phyloP scores from a whole-genome alignment of 1,140 invertebrate species.

The Dinothrombium tinctorium region DNA sequence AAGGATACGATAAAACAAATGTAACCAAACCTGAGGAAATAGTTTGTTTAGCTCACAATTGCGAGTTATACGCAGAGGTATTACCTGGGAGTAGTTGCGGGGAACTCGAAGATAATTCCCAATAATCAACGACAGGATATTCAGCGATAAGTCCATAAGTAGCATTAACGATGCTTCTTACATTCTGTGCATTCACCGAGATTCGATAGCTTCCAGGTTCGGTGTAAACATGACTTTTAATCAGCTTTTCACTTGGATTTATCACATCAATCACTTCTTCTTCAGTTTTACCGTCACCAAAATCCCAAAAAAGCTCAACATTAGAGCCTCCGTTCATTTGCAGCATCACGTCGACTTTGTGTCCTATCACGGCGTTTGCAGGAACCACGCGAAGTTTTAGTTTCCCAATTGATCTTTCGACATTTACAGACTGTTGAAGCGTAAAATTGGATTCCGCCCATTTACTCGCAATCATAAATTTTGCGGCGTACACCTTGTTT shows the following conservation, averaged over 20 bases:
- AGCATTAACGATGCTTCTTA: conserved; percentile 14
- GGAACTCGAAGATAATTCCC: conserved; percentile 14
- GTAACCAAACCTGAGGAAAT: conserved; percentile 10
- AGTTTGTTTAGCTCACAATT: not conserved
- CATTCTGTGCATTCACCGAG: conserved; percentile 14
- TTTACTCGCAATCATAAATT: conserved; percentile 4
- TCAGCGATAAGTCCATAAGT: conserved; percentile 13
- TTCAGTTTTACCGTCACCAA: conserved; percentile 15
- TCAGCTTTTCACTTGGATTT: conserved; percentile 13
- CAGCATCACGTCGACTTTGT: conserved; percentile 14
- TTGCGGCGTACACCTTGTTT: conserved; percentile 9
- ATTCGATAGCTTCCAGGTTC: conserved; percentile 16
- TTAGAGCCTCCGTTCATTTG: conserved; percentile 14
- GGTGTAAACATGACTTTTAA: conserved; percentile 13
- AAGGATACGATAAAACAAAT: conserved; percentile 14
- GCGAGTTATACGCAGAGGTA: not conserved
- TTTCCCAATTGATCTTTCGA: conserved; percentile 13
- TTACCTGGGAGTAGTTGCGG: conserved; percentile 15
- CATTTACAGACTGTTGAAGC: conserved; percentile 7
- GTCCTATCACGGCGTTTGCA: conserved; percentile 13
- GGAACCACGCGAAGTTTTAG: conserved; percentile 14
- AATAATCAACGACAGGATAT: conserved; percentile 14
- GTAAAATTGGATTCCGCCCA: conserved; percentile 1
- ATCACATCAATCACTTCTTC: conserved; percentile 11
- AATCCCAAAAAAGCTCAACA: conserved; percentile 16